Conservation (phyloP, 2,888 invertebrate species). For the Acronicta alni region DNA sequence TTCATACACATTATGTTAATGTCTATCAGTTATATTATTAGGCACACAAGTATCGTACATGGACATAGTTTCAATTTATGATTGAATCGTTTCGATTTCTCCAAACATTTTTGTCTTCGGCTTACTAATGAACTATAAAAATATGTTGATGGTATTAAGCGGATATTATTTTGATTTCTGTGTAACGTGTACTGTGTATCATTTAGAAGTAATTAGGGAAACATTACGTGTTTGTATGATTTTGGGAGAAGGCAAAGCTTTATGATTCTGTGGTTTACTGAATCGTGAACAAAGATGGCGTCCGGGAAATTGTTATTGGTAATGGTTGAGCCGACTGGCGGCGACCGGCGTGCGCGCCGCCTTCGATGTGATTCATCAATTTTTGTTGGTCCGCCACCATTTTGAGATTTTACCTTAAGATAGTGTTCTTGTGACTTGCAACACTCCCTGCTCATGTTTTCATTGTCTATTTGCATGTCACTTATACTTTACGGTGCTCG, state of each 20-base stretch:
- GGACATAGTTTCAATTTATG: slow-evolving; percentile 58
- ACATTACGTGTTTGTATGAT: slow-evolving; percentile 43
- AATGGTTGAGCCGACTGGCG: slow-evolving; percentile 62
- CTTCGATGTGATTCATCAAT: slow-evolving; percentile 73
- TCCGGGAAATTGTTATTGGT: slow-evolving; percentile 78
- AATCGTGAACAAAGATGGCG: slow-evolving; percentile 79
- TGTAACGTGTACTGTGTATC: slow-evolving; percentile 9
- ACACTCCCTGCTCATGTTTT: slow-evolving; percentile 57
- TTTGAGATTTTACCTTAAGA: slow-evolving; percentile 59
- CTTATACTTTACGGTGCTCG: slow-evolving; percentile 43
- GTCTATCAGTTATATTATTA: slow-evolving; percentile 56
- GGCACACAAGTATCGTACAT: slow-evolving; percentile 44
- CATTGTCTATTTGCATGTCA: slow-evolving; percentile 64
- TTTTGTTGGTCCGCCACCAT: slow-evolving; percentile 70
- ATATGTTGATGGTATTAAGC: slow-evolving; percentile 17
- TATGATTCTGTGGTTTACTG: slow-evolving; percentile 65
- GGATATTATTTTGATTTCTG: slow-evolving; percentile 5
- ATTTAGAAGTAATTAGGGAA: slow-evolving; percentile 32
- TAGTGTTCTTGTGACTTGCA: slow-evolving; percentile 51
- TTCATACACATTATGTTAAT: slow-evolving; percentile 64
- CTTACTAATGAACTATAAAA: slow-evolving; percentile 44
- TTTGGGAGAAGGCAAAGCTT: slow-evolving; percentile 50
- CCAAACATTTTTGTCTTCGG: slow-evolving; percentile 33
- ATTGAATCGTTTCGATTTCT: slow-evolving; percentile 51
- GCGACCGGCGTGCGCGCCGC: slow-evolving; percentile 50